These are phyloP conservation scores for Myotis myotis DNA, from an alignment of 2,797 vertebrate species.

Conservation along the genomic window DNA sequence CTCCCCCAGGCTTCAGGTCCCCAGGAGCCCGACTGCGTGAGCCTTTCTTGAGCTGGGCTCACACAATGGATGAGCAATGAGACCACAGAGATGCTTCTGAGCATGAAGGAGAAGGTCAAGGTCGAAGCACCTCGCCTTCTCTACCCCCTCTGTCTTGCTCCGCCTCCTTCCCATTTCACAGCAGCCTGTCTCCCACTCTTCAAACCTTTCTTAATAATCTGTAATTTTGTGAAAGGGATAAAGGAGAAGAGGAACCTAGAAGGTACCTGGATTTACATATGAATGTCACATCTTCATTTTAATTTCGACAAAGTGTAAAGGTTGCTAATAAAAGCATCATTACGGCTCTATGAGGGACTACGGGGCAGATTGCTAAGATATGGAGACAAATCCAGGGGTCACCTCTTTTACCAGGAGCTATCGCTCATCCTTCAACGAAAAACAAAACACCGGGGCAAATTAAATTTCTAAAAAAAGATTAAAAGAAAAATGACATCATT, in stretches of 20 bases:
- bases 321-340: conserved; percentile 79
- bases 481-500: conserved; percentile 72
- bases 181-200: conserved; percentile 66
- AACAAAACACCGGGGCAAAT: conserved; percentile 55
- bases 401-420: conserved; percentile 59
- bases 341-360: conserved; percentile 71
- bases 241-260: conserved; percentile 70
- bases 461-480: not conserved
- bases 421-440: conserved; percentile 63
- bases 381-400: conserved; percentile 71
- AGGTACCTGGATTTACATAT: conserved; percentile 76
- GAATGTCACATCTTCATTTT: conserved; percentile 79
- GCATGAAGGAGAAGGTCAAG: conserved; percentile 54
- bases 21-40: fast-evolving
- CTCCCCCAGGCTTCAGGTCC: not conserved
- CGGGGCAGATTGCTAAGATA: conserved; percentile 76
- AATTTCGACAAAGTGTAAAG: conserved; percentile 78
- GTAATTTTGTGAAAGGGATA: conserved; percentile 66
- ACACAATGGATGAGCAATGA: not conserved
- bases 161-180: not conserved
- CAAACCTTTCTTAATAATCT: conserved; percentile 76
- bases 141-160: not conserved
- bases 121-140: not conserved
- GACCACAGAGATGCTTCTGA: not conserved
- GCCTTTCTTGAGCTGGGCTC: not conserved